Conservation (phyloP, 1,140 invertebrate species). For the Anadara kagoshimensis region DNA sequence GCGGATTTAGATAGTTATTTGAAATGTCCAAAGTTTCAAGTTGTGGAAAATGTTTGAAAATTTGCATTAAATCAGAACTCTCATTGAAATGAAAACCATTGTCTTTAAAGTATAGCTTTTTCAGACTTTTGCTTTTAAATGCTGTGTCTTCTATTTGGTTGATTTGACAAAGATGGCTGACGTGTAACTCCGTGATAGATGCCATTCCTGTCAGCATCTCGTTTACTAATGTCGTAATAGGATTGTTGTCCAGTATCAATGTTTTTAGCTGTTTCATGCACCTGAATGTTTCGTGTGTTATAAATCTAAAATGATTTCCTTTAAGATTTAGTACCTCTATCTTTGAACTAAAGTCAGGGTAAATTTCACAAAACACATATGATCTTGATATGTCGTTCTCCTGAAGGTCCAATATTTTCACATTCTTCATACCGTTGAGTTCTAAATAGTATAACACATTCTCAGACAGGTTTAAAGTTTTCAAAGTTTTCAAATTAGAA, state of each 20-base stretch:
- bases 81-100: constrained; percentile 7
- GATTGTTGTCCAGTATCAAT: neutral
- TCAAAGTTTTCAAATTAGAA: neutral
- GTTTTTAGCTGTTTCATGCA: neutral
- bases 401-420: neutral
- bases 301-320: constrained; percentile 7
- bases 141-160: constrained; percentile 5
- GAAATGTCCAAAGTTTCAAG: constrained; percentile 9
- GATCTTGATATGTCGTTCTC: neutral
- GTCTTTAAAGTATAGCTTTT: neutral
- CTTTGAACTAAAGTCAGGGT: neutral
- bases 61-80: neutral
- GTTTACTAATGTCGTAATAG: neutral
- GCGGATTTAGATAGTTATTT: constrained; percentile 5
- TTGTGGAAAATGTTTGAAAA: constrained; percentile 5
- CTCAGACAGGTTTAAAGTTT: neutral
- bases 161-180: neutral
- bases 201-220: neutral
- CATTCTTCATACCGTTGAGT: neutral
- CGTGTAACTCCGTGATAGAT: neutral
- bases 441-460: neutral
- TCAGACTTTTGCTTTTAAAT: constrained; percentile 2
- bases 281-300: neutral
- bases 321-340: neutral
- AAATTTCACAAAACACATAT: neutral